These are phyloP conservation scores for Rhamnusium bicolor DNA, from an alignment of 2,888 invertebrate genomes.

Conservation along the genomic window DNA sequence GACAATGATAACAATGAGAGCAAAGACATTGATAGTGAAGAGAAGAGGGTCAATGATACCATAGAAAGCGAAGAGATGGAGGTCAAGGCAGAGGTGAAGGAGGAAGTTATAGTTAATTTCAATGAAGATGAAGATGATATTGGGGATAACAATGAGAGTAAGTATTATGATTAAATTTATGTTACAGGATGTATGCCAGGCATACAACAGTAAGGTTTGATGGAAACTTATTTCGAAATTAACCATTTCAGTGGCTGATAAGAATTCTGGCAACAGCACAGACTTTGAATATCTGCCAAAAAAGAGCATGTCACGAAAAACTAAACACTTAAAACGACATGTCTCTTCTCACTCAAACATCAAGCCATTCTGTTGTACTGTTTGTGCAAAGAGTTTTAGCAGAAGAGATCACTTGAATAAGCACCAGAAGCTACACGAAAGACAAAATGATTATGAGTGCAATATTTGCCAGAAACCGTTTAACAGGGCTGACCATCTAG, in stretches of 20 bases:
- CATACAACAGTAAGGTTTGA: too few relatives aligned
- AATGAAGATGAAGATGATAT: slow-evolving; percentile 40
- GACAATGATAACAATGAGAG: slow-evolving; percentile 24
- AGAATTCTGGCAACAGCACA: slow-evolving; percentile 59
- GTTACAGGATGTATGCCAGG: too few relatives aligned
- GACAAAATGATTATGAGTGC: slow-evolving; percentile 68
- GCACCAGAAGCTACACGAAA: slow-evolving; percentile 64
- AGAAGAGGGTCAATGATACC: slow-evolving; percentile 15
- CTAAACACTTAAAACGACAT: slow-evolving; percentile 72
- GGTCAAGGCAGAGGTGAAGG: slow-evolving; percentile 28
- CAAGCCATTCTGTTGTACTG: slow-evolving; percentile 69
- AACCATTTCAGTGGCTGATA: slow-evolving; percentile 4
- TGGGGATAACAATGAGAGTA: slow-evolving; percentile 19
- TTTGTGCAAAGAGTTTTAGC: slow-evolving; percentile 70
- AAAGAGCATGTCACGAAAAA: slow-evolving; percentile 52
- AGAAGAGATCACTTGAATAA: slow-evolving; percentile 66
- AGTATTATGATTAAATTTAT: not conserved
- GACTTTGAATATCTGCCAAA: slow-evolving; percentile 67
- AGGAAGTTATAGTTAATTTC: slow-evolving; percentile 31
- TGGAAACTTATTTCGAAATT: not conserved
- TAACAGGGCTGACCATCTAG: slow-evolving; percentile 71
- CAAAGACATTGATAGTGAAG: slow-evolving; percentile 9
- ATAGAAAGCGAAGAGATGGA: slow-evolving; percentile 37
- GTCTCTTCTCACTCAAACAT: slow-evolving; percentile 69
- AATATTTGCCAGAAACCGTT: slow-evolving; percentile 72